phyloP scores from a whole-genome alignment of 2,113 vertebrate genomes.

The Rhabdornis inornatus region DNA sequence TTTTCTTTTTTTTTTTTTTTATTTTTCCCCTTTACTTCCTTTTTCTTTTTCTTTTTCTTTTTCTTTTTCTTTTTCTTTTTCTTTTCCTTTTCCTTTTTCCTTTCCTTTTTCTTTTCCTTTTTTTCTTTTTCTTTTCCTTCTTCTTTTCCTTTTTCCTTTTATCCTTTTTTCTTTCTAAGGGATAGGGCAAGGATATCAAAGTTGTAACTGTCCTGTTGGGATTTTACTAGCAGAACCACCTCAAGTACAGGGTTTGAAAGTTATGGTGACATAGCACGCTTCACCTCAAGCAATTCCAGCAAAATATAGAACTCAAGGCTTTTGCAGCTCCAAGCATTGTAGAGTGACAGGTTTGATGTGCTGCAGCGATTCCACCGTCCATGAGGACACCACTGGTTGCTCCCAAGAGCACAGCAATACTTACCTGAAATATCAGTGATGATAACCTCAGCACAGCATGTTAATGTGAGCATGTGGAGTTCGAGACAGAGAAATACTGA shows the following conservation, averaged over 20 bases:
- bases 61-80: not conserved
- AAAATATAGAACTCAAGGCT: not conserved
- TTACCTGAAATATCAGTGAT: not conserved
- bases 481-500: not conserved
- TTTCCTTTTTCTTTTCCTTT: not conserved
- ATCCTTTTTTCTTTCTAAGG: not conserved
- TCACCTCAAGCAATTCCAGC: not conserved
- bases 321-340: not conserved
- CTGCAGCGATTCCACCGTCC: not conserved
- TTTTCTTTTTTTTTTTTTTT: not conserved
- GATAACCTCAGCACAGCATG: not conserved
- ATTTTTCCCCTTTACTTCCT: not conserved
- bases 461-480: not conserved
- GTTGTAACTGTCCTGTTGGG: not conserved
- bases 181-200: not conserved
- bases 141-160: no score
- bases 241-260: not conserved
- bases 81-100: rapidly evolving
- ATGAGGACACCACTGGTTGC: not conserved
- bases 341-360: not conserved
- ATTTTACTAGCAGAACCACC: not conserved
- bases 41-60: not conserved
- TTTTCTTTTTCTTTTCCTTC: rapidly evolving
- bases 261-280: not conserved
- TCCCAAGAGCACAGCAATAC: not conserved